These are phyloP conservation scores for Eubucco bourcierii DNA, from an alignment of 2,113 vertebrate species.

Conservation along the genomic window DNA sequence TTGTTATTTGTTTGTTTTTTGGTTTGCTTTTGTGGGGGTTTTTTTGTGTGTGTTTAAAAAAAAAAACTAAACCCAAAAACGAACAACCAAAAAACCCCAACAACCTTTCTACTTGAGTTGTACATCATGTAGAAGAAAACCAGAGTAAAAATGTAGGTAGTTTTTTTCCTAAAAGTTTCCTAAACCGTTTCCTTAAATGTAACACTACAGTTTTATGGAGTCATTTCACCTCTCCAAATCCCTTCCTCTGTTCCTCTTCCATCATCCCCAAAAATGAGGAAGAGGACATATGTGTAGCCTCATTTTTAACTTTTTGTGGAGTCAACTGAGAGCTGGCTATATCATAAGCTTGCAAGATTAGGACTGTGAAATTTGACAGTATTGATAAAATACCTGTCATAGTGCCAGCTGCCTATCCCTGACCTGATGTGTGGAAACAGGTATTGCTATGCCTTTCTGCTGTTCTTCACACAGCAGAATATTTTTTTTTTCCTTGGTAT, in stretches of 20 bases:
- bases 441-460: background rate
- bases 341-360: background rate
- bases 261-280: background rate
- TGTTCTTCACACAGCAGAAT: background rate
- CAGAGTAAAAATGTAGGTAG: background rate
- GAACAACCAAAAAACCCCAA: no score
- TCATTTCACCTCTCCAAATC: accelerated
- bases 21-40: no score
- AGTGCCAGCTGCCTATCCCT: background rate
- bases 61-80: no score
- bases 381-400: background rate
- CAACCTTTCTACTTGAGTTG: background rate
- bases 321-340: no score
- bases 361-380: background rate
- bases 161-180: background rate
- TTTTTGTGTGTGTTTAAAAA: no score
- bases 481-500: background rate
- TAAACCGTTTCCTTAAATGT: background rate
- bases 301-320: no score
- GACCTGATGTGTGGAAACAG: background rate
- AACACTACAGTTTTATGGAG: background rate
- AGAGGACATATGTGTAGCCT: no score
- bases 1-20: no score
- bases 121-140: background rate
- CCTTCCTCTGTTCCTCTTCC: background rate